Evolutionary conservation across 2,113 vertebrate genomes (phyloP), one percentile per base, ranked within the genome.

Genomic region (Chlamydotis undulata): DNA sequence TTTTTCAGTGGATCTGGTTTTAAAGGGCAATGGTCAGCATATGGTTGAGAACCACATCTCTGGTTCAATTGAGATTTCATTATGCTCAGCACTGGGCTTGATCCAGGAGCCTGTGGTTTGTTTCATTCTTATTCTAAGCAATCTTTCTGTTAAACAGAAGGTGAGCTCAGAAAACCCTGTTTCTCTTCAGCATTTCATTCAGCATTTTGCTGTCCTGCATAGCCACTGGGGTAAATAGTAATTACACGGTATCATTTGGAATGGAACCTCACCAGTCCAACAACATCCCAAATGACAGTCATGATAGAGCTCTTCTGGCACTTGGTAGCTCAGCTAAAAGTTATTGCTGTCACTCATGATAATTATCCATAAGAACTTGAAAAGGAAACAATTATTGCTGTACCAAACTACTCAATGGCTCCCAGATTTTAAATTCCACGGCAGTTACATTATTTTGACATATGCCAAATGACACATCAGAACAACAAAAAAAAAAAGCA

Each of bases 381-480:
- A 93, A 87, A 92, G 50, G 68, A 77, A 94, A 74, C 28, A 90
- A 39, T 68, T 83, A 65, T 25, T 86, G 41, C 70, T 37, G 9
- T 52, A 93, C 50, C 68, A 83, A 92, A 86, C 37, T n/a, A 67
- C n/a, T 55, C 68, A 19, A 52, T 59, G 68, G 79, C 64, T 95
- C 55, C 67, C 73, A 55, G 64, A 77, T 89, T 90, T 92, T 47
- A 55, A 92, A 92, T 86, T 88, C 37, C 18, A 53, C 45, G 47
- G 52, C 41, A 86, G 79, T 89, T 92, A 73, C 21, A 55, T 78
- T 93, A 77, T 95, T 94, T 92, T 94, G 76, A 83, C 37, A 43
- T 8, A 17, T 35, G 39, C 63, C 89, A 83, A 92, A 37, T 14
- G 56, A 81, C 59, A 45, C 18, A 73, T 45, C 24, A 69, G 77